These are phyloP conservation scores for Octodon degus DNA, from an alignment of 2,113 vertebrate species.

Conservation along the genomic window DNA sequence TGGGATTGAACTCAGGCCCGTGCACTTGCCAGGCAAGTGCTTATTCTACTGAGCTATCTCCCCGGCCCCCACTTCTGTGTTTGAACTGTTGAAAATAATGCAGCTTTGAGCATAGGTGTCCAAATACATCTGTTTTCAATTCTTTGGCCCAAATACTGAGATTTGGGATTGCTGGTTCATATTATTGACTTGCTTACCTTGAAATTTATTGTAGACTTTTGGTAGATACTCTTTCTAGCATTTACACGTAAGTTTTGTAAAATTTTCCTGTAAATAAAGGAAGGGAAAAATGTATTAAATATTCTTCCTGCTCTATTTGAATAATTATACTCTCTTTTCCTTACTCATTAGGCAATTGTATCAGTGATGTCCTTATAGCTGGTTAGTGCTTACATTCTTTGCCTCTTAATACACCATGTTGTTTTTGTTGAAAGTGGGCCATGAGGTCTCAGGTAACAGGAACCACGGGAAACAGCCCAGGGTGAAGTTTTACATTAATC, in stretches of 20 bases:
- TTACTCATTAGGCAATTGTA: background rate
- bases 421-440: background rate
- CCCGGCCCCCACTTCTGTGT: background rate
- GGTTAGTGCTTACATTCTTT: background rate
- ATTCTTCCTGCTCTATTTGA: background rate
- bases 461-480: background rate
- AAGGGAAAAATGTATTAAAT: background rate
- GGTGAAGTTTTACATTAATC: background rate
- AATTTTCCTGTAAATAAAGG: background rate
- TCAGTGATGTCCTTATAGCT: background rate
- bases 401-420: background rate
- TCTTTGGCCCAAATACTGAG: background rate
- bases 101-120: background rate
- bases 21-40: too few species aligned
- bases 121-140: background rate
- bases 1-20: too few species aligned
- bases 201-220: background rate
- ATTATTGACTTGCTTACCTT: background rate
- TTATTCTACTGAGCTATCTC: too few species aligned
- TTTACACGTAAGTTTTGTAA: background rate
- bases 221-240: background rate
- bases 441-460: background rate
- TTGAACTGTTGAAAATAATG: background rate
- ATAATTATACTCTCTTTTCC: background rate
- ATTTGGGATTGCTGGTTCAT: background rate